Conservation (phyloP, 2,797 vertebrate species). For the Paguma larvata region DNA sequence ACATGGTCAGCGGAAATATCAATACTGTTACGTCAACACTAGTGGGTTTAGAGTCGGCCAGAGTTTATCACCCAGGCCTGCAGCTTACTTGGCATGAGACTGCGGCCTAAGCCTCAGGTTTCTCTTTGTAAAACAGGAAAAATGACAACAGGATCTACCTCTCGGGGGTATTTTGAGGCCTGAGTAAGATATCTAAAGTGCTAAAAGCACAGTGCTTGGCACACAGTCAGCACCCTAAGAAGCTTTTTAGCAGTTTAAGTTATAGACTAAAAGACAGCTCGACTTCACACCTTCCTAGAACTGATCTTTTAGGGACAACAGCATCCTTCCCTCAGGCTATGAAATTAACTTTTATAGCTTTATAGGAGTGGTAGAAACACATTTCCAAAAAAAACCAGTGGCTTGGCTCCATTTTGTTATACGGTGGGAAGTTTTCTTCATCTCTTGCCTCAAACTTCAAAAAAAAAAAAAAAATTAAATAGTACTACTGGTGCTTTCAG, state of each 20-base stretch:
- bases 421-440: neutral
- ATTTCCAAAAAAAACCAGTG: neutral
- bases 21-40: neutral
- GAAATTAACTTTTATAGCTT: conserved; percentile 43
- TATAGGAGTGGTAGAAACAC: neutral
- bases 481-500: conserved; percentile 8
- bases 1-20: neutral
- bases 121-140: conserved; percentile 13
- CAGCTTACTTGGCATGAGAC: neutral
- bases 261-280: neutral
- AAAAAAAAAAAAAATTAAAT: conserved; percentile 49
- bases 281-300: neutral
- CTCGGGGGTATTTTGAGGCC: neutral
- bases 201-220: neutral
- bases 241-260: conserved; percentile 16
- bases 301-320: neutral
- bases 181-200: neutral
- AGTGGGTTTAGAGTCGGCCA: neutral
- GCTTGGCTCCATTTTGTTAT: conserved; percentile 1
- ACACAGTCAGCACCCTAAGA: neutral
- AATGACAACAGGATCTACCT: neutral
- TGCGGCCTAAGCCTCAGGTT: conserved; percentile 6
- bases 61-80: neutral
- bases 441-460: conserved; percentile 30
- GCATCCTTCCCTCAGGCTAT: neutral